phyloP scores from a whole-genome alignment of 1,140 invertebrate species.

The Chironomus tepperi region DNA sequence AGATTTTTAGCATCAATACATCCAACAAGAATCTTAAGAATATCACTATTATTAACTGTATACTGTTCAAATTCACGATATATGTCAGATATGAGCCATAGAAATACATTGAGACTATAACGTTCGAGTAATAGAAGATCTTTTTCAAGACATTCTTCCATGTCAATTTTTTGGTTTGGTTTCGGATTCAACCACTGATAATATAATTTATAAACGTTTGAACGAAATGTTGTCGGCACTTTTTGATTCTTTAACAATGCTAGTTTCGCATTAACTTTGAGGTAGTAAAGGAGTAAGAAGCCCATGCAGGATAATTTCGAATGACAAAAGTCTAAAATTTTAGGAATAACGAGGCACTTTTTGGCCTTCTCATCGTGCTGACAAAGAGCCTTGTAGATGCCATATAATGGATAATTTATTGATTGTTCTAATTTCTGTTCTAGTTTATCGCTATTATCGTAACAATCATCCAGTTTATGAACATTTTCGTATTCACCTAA shows the following conservation, averaged over 20 bases:
- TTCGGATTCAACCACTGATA: constrained; percentile 50
- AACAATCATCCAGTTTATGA: constrained; percentile 32
- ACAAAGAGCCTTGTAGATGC: constrained; percentile 61
- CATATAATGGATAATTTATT: constrained; percentile 71
- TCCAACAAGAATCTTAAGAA: constrained; percentile 79
- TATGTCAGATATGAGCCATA: constrained; percentile 83
- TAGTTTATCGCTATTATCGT: constrained; percentile 44
- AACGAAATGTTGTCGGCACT: constrained; percentile 66
- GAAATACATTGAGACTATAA: constrained; percentile 75
- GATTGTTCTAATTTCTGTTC: constrained; percentile 55
- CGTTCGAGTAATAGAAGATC: constrained; percentile 83
- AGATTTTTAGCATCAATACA: constrained; percentile 81
- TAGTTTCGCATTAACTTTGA: constrained; percentile 63
- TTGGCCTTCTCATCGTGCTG: constrained; percentile 69
- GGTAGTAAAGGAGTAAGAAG: constrained; percentile 78
- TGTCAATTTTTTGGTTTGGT: constrained; percentile 60
- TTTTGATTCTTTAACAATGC: constrained; percentile 38
- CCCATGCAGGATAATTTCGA: constrained; percentile 59
- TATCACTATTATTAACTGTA: constrained; percentile 72
- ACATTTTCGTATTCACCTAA: neutral
- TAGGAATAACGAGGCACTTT: constrained; percentile 55
- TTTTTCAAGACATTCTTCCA: constrained; percentile 62
- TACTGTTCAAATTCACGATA: constrained; percentile 84
- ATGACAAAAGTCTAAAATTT: constrained; percentile 61
- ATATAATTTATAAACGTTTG: constrained; percentile 75